Evolutionary conservation across 2,113 vertebrate genomes (phyloP), one percentile per base, ranked within the genome.

Genomic region (Apus apus): DNA sequence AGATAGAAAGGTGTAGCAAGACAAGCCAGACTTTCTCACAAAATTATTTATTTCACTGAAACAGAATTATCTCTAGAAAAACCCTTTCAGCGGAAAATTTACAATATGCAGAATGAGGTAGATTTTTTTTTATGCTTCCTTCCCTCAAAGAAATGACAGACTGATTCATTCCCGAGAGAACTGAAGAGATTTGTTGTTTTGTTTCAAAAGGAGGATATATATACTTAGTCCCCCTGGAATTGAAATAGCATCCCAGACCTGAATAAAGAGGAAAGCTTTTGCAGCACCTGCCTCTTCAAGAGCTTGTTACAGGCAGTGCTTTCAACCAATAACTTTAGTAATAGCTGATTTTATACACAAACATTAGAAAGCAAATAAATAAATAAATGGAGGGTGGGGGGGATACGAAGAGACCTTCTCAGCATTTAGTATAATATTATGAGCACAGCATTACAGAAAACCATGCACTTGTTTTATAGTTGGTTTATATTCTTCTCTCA

Each of bases 401-500:
- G 40, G 40, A 43, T 13, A 17, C 25, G 20, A 76, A 71, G 34
- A 85, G 26, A 96, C 87, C 62, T 93, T 81, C 61, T 34, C 46
- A 70, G 68, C 22, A 68, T 82, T 93, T 0, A 0, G 70, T 51
- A 34, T 57, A 84, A 72, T 48, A 57, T 77, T 91, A 53, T 1
- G 17, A 95, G 83, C 73, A 75, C 25, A 90, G 64, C 62, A 61
- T 74, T 76, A 93, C 50, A 82, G 79, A 67, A 90, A 93, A 67
- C 40, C 50, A 79, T 92, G 83, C 88, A 92, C 95, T 85, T 92
- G 94, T 40, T 95, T 96, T 95, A 97, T 72, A 61, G 87, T 21
- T 85, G 36, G 73, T 94, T 96, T 95, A 92, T 92, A 89, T 92
- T 95, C 93, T 88, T 77, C 79, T 88, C 88, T 71, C 90, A 40